A percentile compares a stretch with the other conserved stretches of the same genome.
Conservation (phyloP, 30 jellyfish, hydroid and myxozoan species). For the Catostylus mosaicus region DNA sequence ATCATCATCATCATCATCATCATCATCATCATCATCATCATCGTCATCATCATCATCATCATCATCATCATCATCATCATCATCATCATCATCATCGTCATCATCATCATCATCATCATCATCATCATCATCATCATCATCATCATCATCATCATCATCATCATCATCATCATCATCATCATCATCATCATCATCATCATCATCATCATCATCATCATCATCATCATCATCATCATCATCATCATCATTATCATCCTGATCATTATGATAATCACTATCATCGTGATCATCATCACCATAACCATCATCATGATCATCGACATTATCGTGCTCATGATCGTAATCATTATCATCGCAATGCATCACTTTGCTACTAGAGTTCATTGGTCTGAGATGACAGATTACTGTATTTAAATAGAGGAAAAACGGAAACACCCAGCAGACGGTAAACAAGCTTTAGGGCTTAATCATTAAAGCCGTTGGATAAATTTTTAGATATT, state of each 20-base stretch:
- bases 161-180: background rate
- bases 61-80: background rate
- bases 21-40: background rate
- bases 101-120: background rate
- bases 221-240: background rate
- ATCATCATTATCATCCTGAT: background rate
- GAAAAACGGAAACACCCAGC: too few species aligned
- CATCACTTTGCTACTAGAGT: too few species aligned
- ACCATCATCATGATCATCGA: background rate
- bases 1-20: background rate
- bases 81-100: background rate
- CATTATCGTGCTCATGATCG: background rate
- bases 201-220: background rate
- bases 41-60: background rate
- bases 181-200: background rate
- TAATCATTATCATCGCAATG: background rate
- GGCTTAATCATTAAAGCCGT: background rate
- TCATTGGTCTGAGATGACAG: too few species aligned
- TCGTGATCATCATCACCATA: background rate
- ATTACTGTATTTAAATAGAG: too few species aligned
- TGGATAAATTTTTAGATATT: background rate
- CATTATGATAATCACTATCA: background rate
- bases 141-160: background rate
- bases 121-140: background rate
- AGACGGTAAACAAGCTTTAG: background rate